These are phyloP conservation scores for Sminthopsis crassicaudata DNA, from an alignment of 2,113 vertebrate species.

Conservation along the genomic window DNA sequence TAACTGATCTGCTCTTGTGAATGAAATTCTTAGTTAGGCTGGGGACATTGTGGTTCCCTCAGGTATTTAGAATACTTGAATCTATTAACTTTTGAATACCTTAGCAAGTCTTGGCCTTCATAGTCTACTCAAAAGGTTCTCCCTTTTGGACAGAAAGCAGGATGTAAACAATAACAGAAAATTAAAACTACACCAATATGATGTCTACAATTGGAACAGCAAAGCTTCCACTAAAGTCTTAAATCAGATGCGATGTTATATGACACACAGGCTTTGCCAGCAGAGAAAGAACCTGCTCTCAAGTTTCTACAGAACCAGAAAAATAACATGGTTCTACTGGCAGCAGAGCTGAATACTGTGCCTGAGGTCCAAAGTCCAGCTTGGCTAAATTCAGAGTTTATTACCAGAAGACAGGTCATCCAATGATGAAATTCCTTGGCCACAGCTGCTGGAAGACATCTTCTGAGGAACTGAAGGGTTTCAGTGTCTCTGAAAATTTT, in stretches of 20 bases:
- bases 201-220: background rate
- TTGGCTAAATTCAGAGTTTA: background rate
- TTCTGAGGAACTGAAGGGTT: background rate
- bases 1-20: background rate
- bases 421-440: background rate
- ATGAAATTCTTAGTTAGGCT: background rate
- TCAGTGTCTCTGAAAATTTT: background rate
- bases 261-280: background rate
- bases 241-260: background rate
- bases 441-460: background rate
- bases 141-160: background rate
- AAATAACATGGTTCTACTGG: background rate
- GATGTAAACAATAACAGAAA: background rate
- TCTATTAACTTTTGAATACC: background rate
- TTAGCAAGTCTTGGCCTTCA: background rate
- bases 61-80: background rate
- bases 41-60: background rate
- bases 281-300: background rate
- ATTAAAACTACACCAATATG: background rate
- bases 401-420: background rate
- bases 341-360: background rate
- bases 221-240: background rate
- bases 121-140: background rate
- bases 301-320: background rate
- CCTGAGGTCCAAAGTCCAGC: background rate